Base-by-base conservation (phyloP, 92 coral and sea anemone genomes). In the Paragorgia papillata region DNA sequence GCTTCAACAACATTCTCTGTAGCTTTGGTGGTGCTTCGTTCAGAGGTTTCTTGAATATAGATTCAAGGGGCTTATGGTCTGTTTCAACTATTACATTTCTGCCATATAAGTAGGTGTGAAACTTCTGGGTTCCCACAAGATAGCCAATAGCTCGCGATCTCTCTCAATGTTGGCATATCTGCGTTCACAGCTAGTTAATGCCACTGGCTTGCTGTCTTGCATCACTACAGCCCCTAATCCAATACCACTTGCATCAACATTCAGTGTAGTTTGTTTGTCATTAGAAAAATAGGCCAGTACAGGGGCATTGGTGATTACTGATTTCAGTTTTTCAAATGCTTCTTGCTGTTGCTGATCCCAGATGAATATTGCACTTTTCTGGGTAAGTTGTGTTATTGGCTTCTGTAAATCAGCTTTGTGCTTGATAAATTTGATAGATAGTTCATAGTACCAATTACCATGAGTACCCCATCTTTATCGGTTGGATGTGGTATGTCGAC, bases 101-200 rank as follows among this genome's bases (percentile, higher is more conserved):
- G 24, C 89, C 85, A 73, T 85, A 85, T 12, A 76, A 40, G 56
- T 86, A 75, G 0, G 87, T 82, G 69, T 75, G 87, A 37, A 82
- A 85, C 33, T 76, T 86, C 60, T 76, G 79, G 19, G 50, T 82
- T 60, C 84, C 81, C 62, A n/a, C n/a, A n/a, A n/a, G n/a, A n/a
- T n/a, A n/a, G n/a, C n/a, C n/a, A n/a, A n/a, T n/a, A n/a, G n/a
- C n/a, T n/a, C n/a, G n/a, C n/a, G n/a, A n/a, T n/a, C n/a, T n/a
- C n/a, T n/a, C 54, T 82, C 84, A 12, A 82, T 71, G 41, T 82
- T 83, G 1, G 80, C 87, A 82, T 82, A 82, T 25, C 57, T 68
- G n/a, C 7, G 55, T 75, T 86, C 87, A 12, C 34, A 28, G 40
- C 20, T 64, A 21, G 75, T 35, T 13, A 81, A 82, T 3, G 86